A percentile compares a stretch with the other conserved stretches of the same genome.
phyloP scores from a whole-genome alignment of 2,797 vertebrate species.

The Hemitrygon akajei region DNA sequence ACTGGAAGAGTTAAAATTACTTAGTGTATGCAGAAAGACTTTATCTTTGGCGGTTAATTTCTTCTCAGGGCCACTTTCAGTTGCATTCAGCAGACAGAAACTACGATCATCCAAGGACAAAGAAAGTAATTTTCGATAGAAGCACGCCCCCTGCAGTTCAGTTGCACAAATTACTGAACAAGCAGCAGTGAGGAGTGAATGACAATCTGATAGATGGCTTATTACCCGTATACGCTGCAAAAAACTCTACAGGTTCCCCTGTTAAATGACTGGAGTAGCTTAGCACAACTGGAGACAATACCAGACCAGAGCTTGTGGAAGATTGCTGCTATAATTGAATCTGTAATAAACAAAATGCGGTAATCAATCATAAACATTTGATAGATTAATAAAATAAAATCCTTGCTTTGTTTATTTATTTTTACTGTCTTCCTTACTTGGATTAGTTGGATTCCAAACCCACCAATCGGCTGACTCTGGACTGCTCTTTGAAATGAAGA shows the following conservation, averaged over 20 bases:
- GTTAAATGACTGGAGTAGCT: not conserved
- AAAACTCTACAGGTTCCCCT: not conserved
- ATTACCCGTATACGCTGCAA: not conserved
- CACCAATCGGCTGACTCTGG: too few species aligned
- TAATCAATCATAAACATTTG: not conserved
- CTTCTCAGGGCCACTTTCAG: too few species aligned
- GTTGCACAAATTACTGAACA: not conserved
- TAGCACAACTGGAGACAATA: too few species aligned
- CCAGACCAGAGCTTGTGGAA: not conserved
- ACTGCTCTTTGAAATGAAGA: too few species aligned
- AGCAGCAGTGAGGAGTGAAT: not conserved
- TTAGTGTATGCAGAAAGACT: not conserved
- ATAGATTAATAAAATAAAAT: not conserved
- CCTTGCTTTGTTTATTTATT: too few species aligned
- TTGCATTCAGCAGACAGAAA: not conserved
- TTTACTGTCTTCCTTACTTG: not conserved
- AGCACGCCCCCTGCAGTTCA: constrained; percentile 4
- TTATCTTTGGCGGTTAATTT: not conserved
- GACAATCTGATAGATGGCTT: not conserved
- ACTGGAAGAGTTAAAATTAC: not conserved
- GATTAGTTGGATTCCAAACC: too few species aligned
- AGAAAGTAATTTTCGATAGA: not conserved
- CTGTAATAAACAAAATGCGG: not conserved
- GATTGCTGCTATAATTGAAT: not conserved
- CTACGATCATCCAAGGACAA: not conserved